Evolutionary conservation across 2,113 vertebrate genomes (phyloP).

Genomic region (Potamarius usumacintae): DNA sequence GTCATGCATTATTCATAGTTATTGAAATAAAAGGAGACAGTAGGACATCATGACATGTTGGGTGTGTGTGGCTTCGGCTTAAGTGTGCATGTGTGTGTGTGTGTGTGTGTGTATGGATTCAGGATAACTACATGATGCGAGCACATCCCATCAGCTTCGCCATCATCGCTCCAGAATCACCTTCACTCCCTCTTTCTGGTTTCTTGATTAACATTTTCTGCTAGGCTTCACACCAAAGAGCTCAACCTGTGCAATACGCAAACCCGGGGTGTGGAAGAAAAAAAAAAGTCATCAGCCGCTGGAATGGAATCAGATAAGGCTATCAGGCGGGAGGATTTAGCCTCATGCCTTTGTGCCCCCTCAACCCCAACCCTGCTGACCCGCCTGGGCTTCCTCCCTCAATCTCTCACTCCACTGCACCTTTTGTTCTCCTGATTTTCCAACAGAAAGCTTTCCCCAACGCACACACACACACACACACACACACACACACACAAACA

Average conservation of each 20-base stretch:
- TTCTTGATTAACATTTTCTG: slow-evolving; percentile 82
- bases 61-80: slow-evolving; percentile 48
- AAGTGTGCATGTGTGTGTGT: slow-evolving; percentile 62
- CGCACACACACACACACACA: slow-evolving; percentile 40
- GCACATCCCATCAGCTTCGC: slow-evolving; percentile 60
- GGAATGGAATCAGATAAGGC: slow-evolving; percentile 89
- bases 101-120: slow-evolving; percentile 15
- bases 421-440: slow-evolving; percentile 92
- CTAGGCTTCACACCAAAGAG: slow-evolving; percentile 76
- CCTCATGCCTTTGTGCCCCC: slow-evolving; percentile 79
- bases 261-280: slow-evolving; percentile 50
- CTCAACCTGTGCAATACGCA: slow-evolving; percentile 79
- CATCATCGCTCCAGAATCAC: slow-evolving; percentile 65
- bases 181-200: slow-evolving; percentile 62
- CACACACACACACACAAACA: slow-evolving; percentile 30
- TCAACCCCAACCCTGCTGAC: slow-evolving; percentile 76
- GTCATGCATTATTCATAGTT: slow-evolving; percentile 45
- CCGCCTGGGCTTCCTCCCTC: slow-evolving; percentile 79
- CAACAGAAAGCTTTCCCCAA: slow-evolving; percentile 68
- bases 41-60: neutral
- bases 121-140: slow-evolving; percentile 66
- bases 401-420: slow-evolving; percentile 93
- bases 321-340: slow-evolving; percentile 82
- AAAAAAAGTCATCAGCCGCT: slow-evolving; percentile 67
- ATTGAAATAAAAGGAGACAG: slow-evolving; percentile 14